Evolutionary conservation across 2,888 invertebrate genomes (phyloP).

Genomic region (Trachelus iudaicus): DNA sequence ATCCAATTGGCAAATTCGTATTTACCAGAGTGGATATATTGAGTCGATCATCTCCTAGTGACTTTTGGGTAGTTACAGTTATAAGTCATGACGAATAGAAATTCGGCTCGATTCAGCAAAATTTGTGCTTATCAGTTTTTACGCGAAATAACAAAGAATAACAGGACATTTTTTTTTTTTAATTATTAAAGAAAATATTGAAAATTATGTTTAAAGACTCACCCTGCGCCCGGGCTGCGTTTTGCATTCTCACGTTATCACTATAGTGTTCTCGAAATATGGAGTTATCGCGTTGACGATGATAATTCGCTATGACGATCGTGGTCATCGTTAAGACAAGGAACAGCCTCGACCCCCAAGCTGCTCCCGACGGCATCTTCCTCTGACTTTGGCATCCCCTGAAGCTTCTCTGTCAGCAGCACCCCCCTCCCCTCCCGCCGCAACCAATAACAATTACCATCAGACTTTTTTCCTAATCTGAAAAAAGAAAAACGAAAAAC

Average conservation of each 20-base stretch:
- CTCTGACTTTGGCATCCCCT: constrained; percentile 59
- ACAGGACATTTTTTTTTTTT: neutral
- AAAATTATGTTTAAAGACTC: constrained; percentile 22
- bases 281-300: constrained; percentile 51
- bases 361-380: constrained; percentile 55
- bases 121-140: neutral
- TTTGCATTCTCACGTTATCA: constrained; percentile 38
- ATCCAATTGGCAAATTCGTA: neutral
- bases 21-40: neutral
- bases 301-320: constrained; percentile 59
- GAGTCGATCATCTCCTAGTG: neutral
- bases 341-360: constrained; percentile 58
- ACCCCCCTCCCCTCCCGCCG: neutral
- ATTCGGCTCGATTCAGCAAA: too few relatives aligned
- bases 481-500: neutral
- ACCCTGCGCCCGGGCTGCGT: constrained; percentile 45
- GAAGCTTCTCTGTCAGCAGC: constrained; percentile 29
- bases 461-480: neutral
- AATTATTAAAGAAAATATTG: neutral
- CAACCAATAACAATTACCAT: neutral
- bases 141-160: neutral
- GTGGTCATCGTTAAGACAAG: constrained; percentile 54
- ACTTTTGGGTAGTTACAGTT: neutral
- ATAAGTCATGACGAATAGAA: too few relatives aligned
- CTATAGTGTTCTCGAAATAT: constrained; percentile 31